phyloP scores from a whole-genome alignment of 2,888 invertebrate genomes.

The Monoplex corrugatus region DNA sequence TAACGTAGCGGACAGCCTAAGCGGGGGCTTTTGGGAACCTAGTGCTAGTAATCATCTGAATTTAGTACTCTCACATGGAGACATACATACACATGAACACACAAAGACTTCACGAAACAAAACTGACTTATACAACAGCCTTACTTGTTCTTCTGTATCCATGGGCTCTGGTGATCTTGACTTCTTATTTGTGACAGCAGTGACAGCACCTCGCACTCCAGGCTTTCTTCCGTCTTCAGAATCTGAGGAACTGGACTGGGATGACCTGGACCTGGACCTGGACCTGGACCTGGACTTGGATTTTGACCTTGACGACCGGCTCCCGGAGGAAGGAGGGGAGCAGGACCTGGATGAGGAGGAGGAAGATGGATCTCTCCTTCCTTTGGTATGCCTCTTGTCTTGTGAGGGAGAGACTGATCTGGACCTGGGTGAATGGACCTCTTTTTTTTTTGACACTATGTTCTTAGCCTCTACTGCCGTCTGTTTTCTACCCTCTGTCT shows the following conservation, averaged over 20 bases:
- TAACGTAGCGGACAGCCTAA: too few relatives aligned
- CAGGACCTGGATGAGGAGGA: slow-evolving; percentile 59
- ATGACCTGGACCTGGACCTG: slow-evolving; percentile 41
- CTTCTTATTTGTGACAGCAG: neutral
- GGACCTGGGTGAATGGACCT: slow-evolving; percentile 60
- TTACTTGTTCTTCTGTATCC: too few relatives aligned
- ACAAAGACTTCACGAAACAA: too few relatives aligned
- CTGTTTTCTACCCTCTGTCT: slow-evolving; percentile 4
- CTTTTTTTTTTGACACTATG: slow-evolving; percentile 21
- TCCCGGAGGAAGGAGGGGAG: slow-evolving; percentile 42
- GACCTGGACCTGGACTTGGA: slow-evolving; percentile 60
- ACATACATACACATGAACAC: neutral
- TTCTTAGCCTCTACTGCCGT: neutral
- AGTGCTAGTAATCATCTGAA: too few relatives aligned
- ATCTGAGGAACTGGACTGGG: slow-evolving; percentile 60
- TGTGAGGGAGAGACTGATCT: slow-evolving; percentile 61
- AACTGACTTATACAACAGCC: too few relatives aligned
- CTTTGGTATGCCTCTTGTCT: slow-evolving; percentile 42
- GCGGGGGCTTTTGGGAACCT: too few relatives aligned
- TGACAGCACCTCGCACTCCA: neutral
- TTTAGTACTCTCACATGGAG: neutral
- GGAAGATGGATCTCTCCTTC: slow-evolving; percentile 48
- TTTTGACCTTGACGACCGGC: slow-evolving; percentile 47
- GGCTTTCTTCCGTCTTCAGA: slow-evolving; percentile 54
- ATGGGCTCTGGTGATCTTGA: slow-evolving; percentile 10